Evolutionary conservation across 23 tunicate species (phyloP), one percentile per base, ranked within the genome.

Genomic region (Ciona savignyi): DNA sequence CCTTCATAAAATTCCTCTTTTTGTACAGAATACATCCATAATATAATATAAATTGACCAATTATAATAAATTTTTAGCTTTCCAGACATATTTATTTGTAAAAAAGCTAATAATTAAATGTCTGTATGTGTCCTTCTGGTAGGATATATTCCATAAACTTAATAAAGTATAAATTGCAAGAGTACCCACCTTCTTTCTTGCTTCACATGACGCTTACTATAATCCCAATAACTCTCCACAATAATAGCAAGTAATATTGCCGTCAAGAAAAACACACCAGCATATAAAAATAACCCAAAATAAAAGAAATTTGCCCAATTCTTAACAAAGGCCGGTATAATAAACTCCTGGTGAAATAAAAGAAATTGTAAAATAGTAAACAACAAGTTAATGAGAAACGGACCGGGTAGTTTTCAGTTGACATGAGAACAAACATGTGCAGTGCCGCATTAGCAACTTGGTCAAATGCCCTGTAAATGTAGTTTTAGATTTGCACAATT

Each of bases 221-320:
- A 87, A 65, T 83, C 95, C 99, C 99, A 94, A 68, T 94, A 94
- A 66, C 95, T 87, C 74, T 94, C 99, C 24, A 94, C 94, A 27
- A 94, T 94, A 31, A 94, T 87, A 25, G 95, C 99, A 62, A 94
- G 78, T 51, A 94, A 70, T 6, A 94, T 83, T 4, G 99, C 99
- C 48, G 89, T 94, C 27, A 94, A 77, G 62, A 94, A 94, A 56
- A 94, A 94, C 23, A 87, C 95, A 26, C 99, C 99, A 34, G 85
- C 86, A 51, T 94, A 94, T 9, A 94, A 60, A 65, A 82, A 94
- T n/a, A 94, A 29, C 49, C 85, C 86, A 75, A 94, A 94, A 61
- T 72, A 94, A 75, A 94, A 91, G 80, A 91, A 91, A 72, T 80
- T 84, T 2, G 83, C 81, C 83, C 83, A 79, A 34, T 73, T 91